A percentile compares a stretch with the other conserved stretches of the same genome.
Evolutionary conservation across 2,113 vertebrate genomes (phyloP).

Genomic region (Entomyzon cyanotis): DNA sequence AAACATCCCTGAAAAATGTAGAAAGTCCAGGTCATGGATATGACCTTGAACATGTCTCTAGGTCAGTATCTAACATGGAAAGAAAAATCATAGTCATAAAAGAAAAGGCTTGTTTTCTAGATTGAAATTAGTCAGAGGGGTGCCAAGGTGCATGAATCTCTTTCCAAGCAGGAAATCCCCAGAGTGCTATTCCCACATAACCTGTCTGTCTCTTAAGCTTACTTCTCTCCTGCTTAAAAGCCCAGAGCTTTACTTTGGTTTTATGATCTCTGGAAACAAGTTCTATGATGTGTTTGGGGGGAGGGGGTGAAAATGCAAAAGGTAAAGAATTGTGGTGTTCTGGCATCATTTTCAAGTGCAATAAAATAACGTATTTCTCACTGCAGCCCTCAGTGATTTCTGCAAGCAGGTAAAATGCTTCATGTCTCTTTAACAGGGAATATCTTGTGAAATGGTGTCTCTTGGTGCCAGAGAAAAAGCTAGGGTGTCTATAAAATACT

Average conservation of each 20-base stretch:
- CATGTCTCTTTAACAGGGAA: background rate
- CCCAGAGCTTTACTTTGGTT: background rate
- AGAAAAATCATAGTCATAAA: background rate
- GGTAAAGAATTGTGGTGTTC: background rate
- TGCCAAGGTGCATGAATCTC: background rate
- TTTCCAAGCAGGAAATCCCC: background rate
- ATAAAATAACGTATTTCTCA: background rate
- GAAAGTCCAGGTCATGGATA: background rate
- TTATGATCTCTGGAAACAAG: slow-evolving; percentile 2
- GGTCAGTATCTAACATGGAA: background rate
- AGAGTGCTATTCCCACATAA: background rate
- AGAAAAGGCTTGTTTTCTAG: background rate
- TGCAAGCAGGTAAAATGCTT: slow-evolving; percentile 12
- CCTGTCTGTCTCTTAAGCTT: background rate
- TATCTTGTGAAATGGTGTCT: background rate
- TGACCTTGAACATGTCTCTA: background rate
- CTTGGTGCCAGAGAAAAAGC: background rate
- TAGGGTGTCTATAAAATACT: background rate
- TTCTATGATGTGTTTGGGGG: background rate
- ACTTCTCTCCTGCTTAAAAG: background rate
- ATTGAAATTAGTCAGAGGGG: background rate
- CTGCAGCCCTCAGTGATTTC: background rate
- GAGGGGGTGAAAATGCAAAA: background rate
- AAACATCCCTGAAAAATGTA: background rate
- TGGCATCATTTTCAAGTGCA: background rate